Percentiles rank a stretch among this genome's conserved stretches.
Conservation (phyloP, 2,888 invertebrate species). For the Pseudanteris insignis region DNA sequence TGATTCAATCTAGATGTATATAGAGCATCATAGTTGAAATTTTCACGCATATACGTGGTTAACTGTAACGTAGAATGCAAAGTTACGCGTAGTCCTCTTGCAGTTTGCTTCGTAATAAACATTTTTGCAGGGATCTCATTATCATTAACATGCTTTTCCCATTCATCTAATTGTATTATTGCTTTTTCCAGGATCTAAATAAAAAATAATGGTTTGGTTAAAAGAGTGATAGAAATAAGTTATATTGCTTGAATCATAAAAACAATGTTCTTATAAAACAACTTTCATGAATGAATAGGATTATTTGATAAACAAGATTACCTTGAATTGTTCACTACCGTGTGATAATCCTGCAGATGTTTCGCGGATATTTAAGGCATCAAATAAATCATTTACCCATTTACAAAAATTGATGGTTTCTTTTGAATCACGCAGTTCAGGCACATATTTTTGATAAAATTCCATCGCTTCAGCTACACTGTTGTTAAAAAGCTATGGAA, state of each 20-base stretch:
- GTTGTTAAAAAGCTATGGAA: conserved; percentile 9
- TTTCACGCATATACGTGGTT: neutral
- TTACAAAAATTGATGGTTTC: conserved; percentile 8
- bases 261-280: no score
- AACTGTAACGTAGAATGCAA: no score
- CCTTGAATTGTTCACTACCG: conserved; percentile 1
- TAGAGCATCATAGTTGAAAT: neutral
- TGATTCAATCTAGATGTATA: conserved; percentile 1
- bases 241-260: no score
- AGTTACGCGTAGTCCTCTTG: no score
- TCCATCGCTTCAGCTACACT: conserved; percentile 1
- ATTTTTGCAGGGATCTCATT: neutral
- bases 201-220: neutral
- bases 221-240: neutral
- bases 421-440: conserved; percentile 3
- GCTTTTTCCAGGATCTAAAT: neutral
- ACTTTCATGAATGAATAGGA: no score
- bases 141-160: conserved; percentile 2
- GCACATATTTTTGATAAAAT: conserved; percentile 8
- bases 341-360: conserved; percentile 2
- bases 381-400: conserved; percentile 9
- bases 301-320: no score
- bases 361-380: conserved; percentile 7
- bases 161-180: neutral
- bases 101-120: neutral